Evolutionary conservation across 2,113 vertebrate species (phyloP), one percentile per base, ranked within the genome.

Genomic region (Microcebus murinus): DNA sequence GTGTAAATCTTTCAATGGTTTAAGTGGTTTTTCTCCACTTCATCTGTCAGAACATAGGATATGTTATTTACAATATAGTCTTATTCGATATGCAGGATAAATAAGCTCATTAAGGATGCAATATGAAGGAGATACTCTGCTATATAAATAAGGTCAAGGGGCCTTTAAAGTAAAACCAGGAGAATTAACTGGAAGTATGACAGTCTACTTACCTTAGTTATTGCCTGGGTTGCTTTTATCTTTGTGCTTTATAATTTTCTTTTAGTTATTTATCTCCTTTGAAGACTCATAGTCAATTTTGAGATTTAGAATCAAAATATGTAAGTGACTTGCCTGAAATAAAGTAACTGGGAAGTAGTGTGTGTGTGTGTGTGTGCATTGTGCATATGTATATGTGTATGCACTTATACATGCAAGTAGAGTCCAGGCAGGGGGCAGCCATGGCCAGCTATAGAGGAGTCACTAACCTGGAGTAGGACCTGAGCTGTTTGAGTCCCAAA

Each of bases 231-330:
- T 79, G 67, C 11, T 88, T 95, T 96, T 82, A 87, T 74, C 92
- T 93, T 90, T 90, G 74, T 85, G 50, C 8, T 84, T 87, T 90
- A 36, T 3, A 29, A 59, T 77, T 76, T 25, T 8, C 3, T 63
- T 67, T 14, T 52, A 50, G 34, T 63, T n/a, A 36, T 70, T 29
- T 48, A 48, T 57, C 14, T 42, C 4, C 8, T 71, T 77, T 73
- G 25, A 73, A 48, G 93, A 23, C 23, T 39, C 45, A 31, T 48
- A 65, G 80, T 48, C 61, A 91, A 36, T 73, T 55, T 88, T 59
- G 88, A 85, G 85, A n/a, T 80, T 85, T 90, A 91, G 34, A 93
- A 50, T 92, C 31, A 36, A 87, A 87, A n/a, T 79, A 52, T 34
- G 9, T 18, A 65, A 81, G 39, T 55, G n/a, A n/a, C 8, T 52